Evolutionary conservation across 1,140 invertebrate genomes (phyloP).

Genomic region (Achroia grisella): DNA sequence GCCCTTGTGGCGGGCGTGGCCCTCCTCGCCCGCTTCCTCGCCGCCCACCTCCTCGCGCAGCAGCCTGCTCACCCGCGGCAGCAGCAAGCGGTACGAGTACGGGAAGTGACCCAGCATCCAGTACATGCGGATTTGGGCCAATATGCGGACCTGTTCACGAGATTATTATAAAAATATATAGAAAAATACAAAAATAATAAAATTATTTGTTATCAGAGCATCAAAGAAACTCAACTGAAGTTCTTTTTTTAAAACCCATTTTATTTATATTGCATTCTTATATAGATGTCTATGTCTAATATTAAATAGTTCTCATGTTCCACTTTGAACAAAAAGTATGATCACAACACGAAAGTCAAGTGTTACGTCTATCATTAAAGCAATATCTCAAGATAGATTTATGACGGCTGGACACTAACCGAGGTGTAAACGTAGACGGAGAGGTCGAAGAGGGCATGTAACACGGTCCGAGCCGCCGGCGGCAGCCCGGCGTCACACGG

Average conservation of each 20-base stretch:
- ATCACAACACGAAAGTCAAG: too few species aligned
- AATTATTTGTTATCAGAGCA: too few species aligned
- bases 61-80: constrained; percentile 33
- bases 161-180: constrained; percentile 2
- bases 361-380: too few species aligned
- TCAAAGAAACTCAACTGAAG: too few species aligned
- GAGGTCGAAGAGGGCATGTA: constrained; percentile 46
- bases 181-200: too few species aligned
- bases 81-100: constrained; percentile 48
- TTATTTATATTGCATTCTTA: too few species aligned
- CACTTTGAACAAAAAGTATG: too few species aligned
- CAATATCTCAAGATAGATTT: not conserved
- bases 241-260: too few species aligned
- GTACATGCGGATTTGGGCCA: constrained; percentile 45
- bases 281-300: too few species aligned
- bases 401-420: constrained; percentile 22
- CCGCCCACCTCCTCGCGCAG: constrained; percentile 21
- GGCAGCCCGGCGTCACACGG: constrained; percentile 51
- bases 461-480: constrained; percentile 28
- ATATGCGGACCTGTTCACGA: constrained; percentile 46
- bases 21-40: constrained; percentile 38
- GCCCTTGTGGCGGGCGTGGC: constrained; percentile 73
- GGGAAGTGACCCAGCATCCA: constrained; percentile 56
- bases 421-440: constrained; percentile 51
- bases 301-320: too few species aligned